Conservation (phyloP, 2,888 invertebrate species). For the Escarpia spicata region DNA sequence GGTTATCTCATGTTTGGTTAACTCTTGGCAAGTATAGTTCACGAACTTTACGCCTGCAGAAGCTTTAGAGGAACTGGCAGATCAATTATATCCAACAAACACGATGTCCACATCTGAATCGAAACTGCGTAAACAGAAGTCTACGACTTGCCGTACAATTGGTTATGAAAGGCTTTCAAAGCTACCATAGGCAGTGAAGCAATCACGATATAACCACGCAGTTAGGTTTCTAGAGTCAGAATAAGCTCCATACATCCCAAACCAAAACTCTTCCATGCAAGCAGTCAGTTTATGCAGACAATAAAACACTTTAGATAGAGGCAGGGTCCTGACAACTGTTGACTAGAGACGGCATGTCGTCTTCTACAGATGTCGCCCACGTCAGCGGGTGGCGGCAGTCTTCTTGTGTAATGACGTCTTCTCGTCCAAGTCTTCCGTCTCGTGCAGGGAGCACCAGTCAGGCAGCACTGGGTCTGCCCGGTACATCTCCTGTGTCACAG, state of each 20-base stretch:
- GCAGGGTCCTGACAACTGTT: background rate
- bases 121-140: background rate
- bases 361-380: no score
- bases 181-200: background rate
- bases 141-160: background rate
- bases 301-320: background rate
- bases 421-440: conserved; percentile 30
- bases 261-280: background rate
- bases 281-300: background rate
- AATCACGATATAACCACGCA: background rate
- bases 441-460: conserved; percentile 76
- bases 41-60: background rate
- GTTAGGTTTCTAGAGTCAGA: background rate
- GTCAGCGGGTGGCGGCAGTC: background rate
- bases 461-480: conserved; percentile 70
- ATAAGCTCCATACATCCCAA: background rate
- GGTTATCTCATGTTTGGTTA: background rate
- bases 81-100: background rate
- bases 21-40: background rate
- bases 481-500: conserved; percentile 80
- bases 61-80: background rate
- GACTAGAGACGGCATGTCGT: background rate
- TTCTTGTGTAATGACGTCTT: background rate
- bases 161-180: background rate
- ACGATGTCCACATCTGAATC: background rate